A percentile compares a stretch with the other conserved stretches of the same genome.
Evolutionary conservation across 2,888 invertebrate species (phyloP).

Genomic region (Alloplasta piceator): DNA sequence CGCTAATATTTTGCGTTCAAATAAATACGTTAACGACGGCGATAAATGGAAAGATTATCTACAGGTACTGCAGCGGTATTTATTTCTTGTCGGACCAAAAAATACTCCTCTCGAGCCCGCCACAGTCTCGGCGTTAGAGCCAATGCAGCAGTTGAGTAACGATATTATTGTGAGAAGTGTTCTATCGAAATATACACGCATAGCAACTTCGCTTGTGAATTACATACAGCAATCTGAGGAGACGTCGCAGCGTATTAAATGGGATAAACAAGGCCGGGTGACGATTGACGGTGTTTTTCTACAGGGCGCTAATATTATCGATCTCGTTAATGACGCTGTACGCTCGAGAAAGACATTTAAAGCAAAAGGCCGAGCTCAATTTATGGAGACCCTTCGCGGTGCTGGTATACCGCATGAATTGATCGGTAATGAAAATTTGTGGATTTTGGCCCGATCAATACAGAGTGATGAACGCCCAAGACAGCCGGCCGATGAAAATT

Average conservation of each 20-base stretch:
- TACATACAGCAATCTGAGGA: neutral
- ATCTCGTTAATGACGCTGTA: constrained; percentile 37
- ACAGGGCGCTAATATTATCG: constrained; percentile 36
- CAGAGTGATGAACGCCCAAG: neutral
- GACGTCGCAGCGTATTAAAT: constrained; percentile 12
- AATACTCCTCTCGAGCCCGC: neutral
- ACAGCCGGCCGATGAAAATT: neutral
- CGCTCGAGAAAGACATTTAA: constrained; percentile 27
- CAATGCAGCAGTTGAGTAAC: neutral
- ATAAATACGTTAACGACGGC: neutral
- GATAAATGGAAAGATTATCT: constrained; percentile 56
- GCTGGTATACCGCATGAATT: constrained; percentile 16
- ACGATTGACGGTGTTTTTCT: constrained; percentile 3
- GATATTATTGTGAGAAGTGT: neutral
- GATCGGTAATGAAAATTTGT: constrained; percentile 12
- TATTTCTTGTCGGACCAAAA: constrained; percentile 8
- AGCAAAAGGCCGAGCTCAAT: constrained; percentile 23
- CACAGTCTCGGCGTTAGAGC: neutral
- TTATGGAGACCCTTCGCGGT: constrained; percentile 17
- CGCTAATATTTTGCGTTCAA: constrained; percentile 10
- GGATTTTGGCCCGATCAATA: constrained; percentile 14
- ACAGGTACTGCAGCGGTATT: constrained; percentile 41
- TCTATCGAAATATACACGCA: neutral
- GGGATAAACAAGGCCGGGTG: constrained; percentile 23
- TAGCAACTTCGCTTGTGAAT: neutral